Evolutionary conservation across 2,113 vertebrate genomes (phyloP), one percentile per base, ranked within the genome.

Genomic region (Gyps fulvus): DNA sequence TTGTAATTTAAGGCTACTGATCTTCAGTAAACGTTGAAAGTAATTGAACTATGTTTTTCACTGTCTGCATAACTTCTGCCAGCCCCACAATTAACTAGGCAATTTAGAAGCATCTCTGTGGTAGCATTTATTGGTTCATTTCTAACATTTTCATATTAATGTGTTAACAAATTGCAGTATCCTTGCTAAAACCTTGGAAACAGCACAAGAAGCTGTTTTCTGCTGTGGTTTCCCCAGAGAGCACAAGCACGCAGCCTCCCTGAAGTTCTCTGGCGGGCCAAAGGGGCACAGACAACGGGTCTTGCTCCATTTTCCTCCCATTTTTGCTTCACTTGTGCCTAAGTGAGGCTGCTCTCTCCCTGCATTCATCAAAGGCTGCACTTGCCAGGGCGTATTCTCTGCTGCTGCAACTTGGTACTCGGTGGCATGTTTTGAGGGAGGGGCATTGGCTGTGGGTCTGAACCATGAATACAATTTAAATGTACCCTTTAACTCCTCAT

Each of bases 191-290:
- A 49, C n/a, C 50, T 58, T 92, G 67, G 45, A 72, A 88, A 88
- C 11, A 32, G 6, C 43, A 52, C 1, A 9, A 76, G 49, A 80
- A 92, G 4, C 22, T 66, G 14, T 63, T 34, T 80, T 57, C 43
- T 62, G 54, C 13, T 2, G 0, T 3, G 8, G 12, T 65, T 94
- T n/a, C 26, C 49, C 29, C 2, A 1, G 29, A 52, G 6, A 55
- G 6, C 5, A 1, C 32, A 21, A 0, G 3, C 34, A n/a, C 1
- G 0, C 31, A 78, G 40, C 31, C 21, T 72, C 36, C 12, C 21
- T 27, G 21, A 61, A 22, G 67, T 38, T 36, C 62, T 76, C 18
- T 58, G 25, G 8, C 1, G 1, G 13, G 20, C 36, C 62, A 76
- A 59, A 82, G n/a, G 34, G n/a, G 4, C 31, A 42, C 0, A 2